Percentiles rank a stretch among this genome's conserved stretches.
These are phyloP conservation scores for Paedocypris micromegethes DNA, from an alignment of 2,797 vertebrate genomes.

Conservation along the genomic window DNA sequence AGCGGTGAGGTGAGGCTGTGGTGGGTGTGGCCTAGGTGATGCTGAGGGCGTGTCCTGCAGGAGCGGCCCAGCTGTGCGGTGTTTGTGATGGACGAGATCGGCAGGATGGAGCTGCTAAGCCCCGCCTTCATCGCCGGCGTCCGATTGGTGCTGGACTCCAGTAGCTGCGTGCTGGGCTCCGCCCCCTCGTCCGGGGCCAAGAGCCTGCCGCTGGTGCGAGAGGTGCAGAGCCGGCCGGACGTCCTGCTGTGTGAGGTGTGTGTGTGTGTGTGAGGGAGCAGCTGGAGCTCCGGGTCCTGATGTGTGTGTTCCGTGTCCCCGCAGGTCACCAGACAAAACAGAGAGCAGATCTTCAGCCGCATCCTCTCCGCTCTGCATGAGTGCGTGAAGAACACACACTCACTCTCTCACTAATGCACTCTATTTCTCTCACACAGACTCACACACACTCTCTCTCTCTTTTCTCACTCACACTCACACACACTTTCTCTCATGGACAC, in stretches of 20 bases:
- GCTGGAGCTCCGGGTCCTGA: no score
- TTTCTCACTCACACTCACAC: no score
- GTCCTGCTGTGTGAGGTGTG: conserved; percentile 83
- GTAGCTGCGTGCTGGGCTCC: conserved; percentile 78
- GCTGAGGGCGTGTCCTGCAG: conserved; percentile 21
- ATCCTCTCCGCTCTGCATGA: no score
- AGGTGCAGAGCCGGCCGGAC: conserved; percentile 79
- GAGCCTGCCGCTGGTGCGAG: conserved; percentile 80
- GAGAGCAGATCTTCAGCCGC: no score
- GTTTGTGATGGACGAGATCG: conserved; percentile 90
- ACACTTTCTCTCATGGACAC: no score
- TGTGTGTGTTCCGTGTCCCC: no score
- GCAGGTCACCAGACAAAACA: no score
- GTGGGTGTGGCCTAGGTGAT: not conserved
- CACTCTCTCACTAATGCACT: no score
- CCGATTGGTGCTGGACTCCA: conserved; percentile 67
- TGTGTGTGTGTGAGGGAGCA: no score
- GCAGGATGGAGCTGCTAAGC: conserved; percentile 98
- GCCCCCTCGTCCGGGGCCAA: conserved; percentile 64
- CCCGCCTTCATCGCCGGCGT: conserved; percentile 83
- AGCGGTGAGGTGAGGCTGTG: conserved; percentile 66
- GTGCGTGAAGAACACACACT: no score
- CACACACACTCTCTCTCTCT: no score
- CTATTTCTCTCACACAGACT: no score
- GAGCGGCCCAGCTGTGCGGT: conserved; percentile 60